phyloP scores from a whole-genome alignment of 2,113 vertebrate species.

The Eulemur macaco region DNA sequence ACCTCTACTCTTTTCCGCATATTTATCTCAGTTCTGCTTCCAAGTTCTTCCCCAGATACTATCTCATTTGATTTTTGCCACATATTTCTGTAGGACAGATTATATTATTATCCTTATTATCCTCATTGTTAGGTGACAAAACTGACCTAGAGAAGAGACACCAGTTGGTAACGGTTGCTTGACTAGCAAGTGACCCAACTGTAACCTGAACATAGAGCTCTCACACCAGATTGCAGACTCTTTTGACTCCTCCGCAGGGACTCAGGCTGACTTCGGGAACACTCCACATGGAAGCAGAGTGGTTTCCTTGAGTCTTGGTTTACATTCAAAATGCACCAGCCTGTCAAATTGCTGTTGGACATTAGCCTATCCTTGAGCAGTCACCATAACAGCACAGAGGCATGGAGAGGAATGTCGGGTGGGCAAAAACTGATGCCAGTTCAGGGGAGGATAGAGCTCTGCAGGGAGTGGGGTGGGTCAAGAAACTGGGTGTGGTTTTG shows the following conservation, averaged over 20 bases:
- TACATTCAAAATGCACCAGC: conserved; percentile 52
- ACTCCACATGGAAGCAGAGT: background rate
- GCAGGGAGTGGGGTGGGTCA: background rate
- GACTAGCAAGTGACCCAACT: background rate
- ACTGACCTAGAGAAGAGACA: background rate
- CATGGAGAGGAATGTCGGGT: conserved; percentile 1
- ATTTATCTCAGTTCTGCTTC: background rate
- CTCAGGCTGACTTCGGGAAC: background rate
- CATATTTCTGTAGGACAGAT: background rate
- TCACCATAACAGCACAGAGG: conserved; percentile 68
- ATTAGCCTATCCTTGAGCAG: conserved; percentile 51
- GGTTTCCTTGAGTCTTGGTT: conserved; percentile 52
- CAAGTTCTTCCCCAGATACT: background rate
- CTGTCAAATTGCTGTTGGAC: conserved; percentile 56
- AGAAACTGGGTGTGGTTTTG: background rate
- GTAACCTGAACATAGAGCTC: background rate
- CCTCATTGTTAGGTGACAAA: background rate
- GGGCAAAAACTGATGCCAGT: background rate
- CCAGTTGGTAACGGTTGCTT: background rate
- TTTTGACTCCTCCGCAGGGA: background rate
- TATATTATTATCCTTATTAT: background rate
- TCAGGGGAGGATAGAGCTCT: background rate
- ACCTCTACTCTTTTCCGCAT: background rate
- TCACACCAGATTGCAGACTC: background rate
- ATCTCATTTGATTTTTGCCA: background rate